Conservation (phyloP, 2,113 vertebrate species). For the Casuarius casuarius region DNA sequence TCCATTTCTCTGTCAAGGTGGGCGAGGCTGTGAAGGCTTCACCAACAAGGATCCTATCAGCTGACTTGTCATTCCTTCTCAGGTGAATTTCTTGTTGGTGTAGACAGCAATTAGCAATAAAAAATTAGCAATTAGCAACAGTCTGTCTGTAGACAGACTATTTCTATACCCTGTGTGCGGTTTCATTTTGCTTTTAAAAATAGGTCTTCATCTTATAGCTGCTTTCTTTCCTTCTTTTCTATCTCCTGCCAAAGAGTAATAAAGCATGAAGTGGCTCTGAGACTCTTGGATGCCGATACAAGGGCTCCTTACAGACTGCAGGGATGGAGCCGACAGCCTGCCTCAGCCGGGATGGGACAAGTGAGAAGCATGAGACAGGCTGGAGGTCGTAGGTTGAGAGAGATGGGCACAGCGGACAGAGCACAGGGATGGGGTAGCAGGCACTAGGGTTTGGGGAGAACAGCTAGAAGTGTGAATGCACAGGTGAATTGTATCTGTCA, state of each 20-base stretch:
- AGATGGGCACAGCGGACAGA: not conserved
- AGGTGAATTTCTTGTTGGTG: not conserved
- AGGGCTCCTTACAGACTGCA: not conserved
- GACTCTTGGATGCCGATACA: not conserved
- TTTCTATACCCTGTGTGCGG: not conserved
- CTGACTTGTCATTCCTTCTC: not conserved
- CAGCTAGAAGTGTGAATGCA: not conserved
- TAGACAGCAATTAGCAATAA: not conserved
- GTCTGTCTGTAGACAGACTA: not conserved
- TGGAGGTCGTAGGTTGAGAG: not conserved
- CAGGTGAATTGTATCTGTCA: not conserved
- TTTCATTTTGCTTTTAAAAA: not conserved
- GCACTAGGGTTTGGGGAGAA: not conserved
- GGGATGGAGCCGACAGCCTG: not conserved
- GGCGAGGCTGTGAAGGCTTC: not conserved
- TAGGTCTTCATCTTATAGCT: not conserved
- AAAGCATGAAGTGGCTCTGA: not conserved
- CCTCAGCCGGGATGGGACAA: accelerated
- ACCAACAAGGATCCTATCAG: not conserved
- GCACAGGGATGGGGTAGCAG: accelerated
- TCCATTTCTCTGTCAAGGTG: not conserved
- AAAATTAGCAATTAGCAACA: no score
- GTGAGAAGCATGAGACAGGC: accelerated
- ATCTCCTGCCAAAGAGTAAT: not conserved
- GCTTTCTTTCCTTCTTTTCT: not conserved